Conservation (phyloP, 2,113 vertebrate species). For the Balaenoptera acutorostrata region DNA sequence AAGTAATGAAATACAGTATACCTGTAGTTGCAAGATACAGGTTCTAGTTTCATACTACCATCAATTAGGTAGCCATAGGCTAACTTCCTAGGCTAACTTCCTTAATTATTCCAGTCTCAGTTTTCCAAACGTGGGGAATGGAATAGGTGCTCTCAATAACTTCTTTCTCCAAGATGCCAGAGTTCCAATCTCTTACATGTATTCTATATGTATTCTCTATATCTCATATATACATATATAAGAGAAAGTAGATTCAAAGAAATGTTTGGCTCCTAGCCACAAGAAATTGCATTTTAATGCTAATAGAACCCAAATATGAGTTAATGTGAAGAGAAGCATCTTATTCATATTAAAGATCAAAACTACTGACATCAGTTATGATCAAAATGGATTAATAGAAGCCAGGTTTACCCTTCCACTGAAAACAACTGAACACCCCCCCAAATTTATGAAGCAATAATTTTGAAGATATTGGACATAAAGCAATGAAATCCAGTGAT, state of each 20-base stretch:
- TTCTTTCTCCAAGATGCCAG: background rate
- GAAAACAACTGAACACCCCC: background rate
- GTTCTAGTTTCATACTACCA: background rate
- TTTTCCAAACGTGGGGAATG: background rate
- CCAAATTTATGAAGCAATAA: background rate
- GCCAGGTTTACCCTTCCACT: background rate
- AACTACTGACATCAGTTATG: background rate
- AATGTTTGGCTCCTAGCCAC: background rate
- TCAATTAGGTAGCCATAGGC: background rate
- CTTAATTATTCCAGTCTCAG: background rate
- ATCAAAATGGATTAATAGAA: background rate
- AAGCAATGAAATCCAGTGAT: background rate
- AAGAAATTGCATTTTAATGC: background rate
- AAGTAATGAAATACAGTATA: background rate
- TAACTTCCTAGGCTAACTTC: background rate
- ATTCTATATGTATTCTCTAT: background rate
- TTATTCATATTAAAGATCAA: background rate
- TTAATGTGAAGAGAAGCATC: background rate
- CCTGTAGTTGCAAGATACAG: background rate
- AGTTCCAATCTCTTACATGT: background rate
- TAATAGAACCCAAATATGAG: background rate
- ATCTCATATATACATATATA: background rate
- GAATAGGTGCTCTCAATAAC: background rate
- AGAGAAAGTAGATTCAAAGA: background rate
- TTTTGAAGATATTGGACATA: background rate